Percentiles rank a stretch among this genome's conserved stretches.
These are phyloP conservation scores for Mus spretus DNA, from an alignment of 2,797 vertebrate genomes.

Conservation along the genomic window DNA sequence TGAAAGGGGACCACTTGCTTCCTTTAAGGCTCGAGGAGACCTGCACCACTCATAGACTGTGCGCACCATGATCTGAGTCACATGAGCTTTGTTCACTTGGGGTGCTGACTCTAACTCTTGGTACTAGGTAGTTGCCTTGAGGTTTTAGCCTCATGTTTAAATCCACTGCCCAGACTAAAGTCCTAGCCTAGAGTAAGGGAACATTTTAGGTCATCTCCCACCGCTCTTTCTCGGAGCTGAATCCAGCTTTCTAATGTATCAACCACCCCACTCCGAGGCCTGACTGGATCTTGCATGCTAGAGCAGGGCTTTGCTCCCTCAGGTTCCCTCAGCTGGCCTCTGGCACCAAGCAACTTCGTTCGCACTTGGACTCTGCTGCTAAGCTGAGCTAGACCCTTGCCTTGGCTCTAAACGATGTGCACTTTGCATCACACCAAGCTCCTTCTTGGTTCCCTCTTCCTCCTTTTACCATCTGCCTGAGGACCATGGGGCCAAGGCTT, in stretches of 20 bases:
- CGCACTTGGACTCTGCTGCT: background rate
- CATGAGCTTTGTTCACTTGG: background rate
- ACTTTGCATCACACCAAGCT: background rate
- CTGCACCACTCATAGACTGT: too few species aligned
- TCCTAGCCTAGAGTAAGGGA: background rate
- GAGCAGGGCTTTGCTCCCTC: background rate
- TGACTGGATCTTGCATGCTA: background rate
- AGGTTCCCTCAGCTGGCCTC: accelerated
- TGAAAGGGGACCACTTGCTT: background rate
- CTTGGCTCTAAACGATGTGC: background rate
- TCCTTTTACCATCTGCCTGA: background rate
- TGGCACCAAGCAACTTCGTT: background rate
- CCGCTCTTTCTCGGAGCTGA: background rate
- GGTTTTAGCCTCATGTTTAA: background rate
- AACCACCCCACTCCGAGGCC: too few species aligned
- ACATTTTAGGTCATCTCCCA: background rate
- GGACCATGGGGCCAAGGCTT: too few species aligned
- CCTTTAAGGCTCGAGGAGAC: background rate
- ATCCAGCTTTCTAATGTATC: background rate
- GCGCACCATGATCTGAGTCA: background rate
- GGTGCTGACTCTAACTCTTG: background rate
- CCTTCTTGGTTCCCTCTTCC: background rate
- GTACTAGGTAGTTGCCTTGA: background rate
- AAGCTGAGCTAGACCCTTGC: background rate
- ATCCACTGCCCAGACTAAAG: background rate